These are phyloP conservation scores for Nesoenas mayeri DNA, from an alignment of 2,113 vertebrate genomes.

Conservation along the genomic window DNA sequence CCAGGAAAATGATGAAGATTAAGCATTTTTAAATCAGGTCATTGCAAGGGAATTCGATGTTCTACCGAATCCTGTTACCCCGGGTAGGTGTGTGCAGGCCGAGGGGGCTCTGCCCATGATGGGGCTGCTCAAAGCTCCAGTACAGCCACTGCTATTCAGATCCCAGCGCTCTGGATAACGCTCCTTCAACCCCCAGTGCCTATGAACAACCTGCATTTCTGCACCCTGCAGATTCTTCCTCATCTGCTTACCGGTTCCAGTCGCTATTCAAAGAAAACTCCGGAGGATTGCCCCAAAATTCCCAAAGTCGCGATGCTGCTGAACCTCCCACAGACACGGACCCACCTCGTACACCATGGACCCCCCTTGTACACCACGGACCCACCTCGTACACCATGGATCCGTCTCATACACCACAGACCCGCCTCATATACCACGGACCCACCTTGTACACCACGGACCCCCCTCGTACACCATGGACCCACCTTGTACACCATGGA, in stretches of 20 bases:
- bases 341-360: background rate
- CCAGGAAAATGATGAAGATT: background rate
- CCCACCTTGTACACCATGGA: background rate
- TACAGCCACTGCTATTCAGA: accelerated
- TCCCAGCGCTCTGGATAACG: accelerated
- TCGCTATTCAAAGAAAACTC: accelerated
- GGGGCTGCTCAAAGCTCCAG: background rate
- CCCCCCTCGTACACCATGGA: too few species aligned
- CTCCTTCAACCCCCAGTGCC: accelerated
- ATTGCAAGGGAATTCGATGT: background rate
- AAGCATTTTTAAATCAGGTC: conserved; percentile 11
- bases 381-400: too few species aligned
- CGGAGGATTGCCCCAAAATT: background rate
- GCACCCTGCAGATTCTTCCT: background rate
- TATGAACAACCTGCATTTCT: accelerated
- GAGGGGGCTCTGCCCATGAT: background rate
- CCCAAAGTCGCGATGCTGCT: too few species aligned
- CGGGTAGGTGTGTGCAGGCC: background rate
- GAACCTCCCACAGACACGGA: too few species aligned
- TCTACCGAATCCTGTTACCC: background rate
- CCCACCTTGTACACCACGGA: too few species aligned
- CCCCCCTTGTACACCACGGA: too few species aligned
- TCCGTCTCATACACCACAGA: too few species aligned
- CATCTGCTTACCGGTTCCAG: background rate
- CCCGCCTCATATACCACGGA: too few species aligned